Evolutionary conservation across 2,797 vertebrate species (phyloP).

Genomic region (Pangasius macronema): DNA sequence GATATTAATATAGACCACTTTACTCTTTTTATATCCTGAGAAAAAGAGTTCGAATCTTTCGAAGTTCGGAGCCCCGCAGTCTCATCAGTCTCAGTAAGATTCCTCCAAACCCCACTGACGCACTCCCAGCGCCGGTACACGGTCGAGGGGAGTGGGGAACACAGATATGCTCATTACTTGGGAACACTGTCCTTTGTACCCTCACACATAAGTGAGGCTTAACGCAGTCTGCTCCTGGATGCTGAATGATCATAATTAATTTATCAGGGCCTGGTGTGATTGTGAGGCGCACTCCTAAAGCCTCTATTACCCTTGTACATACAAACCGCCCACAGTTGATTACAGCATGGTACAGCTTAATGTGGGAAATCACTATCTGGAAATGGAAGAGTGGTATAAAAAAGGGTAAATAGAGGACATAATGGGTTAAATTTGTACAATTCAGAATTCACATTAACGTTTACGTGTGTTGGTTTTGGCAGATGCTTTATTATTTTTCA

Average conservation of each 20-base stretch:
- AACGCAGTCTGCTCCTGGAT: constrained; percentile 29
- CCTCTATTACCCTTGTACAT: constrained; percentile 43
- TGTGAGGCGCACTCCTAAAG: constrained; percentile 36
- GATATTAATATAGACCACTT: not conserved
- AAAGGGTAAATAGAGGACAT: not conserved
- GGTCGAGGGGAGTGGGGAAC: too few species aligned
- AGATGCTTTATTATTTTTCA: too few species aligned
- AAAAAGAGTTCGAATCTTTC: not conserved
- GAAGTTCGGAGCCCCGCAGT: not conserved
- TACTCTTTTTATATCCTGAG: not conserved
- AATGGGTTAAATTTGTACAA: not conserved
- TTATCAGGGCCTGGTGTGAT: constrained; percentile 38
- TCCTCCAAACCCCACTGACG: not conserved
- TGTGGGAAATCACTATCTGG: not conserved
- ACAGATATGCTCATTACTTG: too few species aligned
- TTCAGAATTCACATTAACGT: not conserved
- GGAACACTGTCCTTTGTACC: too few species aligned
- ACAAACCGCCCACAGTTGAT: constrained; percentile 22
- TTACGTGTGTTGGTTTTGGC: not conserved
- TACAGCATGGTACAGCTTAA: not conserved
- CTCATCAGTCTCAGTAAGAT: not conserved
- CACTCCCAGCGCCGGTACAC: not conserved
- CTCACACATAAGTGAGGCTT: constrained; percentile 40
- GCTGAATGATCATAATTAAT: constrained; percentile 53
- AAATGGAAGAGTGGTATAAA: not conserved